Conservation (phyloP, 2,888 invertebrate species). For the Ormyrus pomaceus region DNA sequence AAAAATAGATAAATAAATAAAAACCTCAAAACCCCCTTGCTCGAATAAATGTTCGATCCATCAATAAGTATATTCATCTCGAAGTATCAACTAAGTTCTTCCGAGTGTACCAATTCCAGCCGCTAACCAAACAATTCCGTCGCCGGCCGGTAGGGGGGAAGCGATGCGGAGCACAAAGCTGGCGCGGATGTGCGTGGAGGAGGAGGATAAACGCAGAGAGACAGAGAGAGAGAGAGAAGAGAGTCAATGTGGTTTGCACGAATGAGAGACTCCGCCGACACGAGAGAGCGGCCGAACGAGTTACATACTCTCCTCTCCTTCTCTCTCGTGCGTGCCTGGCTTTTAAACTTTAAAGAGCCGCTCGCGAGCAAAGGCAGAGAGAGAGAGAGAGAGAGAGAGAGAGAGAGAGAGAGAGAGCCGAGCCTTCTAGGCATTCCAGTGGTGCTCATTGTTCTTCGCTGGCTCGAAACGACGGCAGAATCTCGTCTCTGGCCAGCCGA, state of each 20-base stretch:
- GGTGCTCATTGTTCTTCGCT: conserved; percentile 64
- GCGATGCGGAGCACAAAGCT: background rate
- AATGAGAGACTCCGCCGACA: conserved; percentile 16
- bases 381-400: background rate
- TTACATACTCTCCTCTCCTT: conserved; percentile 21
- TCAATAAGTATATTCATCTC: background rate
- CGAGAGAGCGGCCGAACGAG: conserved; percentile 15
- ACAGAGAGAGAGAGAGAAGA: conserved; percentile 17
- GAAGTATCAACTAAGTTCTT: background rate
- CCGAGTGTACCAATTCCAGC: background rate
- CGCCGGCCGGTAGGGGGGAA: background rate
- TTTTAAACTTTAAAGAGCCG: conserved; percentile 75
- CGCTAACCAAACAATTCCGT: background rate
- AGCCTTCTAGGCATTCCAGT: conserved; percentile 65
- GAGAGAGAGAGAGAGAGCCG: conserved; percentile 6
- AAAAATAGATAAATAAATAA: too few relatives aligned
- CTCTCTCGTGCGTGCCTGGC: conserved; percentile 62
- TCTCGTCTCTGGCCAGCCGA: too few relatives aligned
- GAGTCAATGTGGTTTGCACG: conserved; percentile 20
- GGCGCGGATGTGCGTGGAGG: conserved; percentile 3
- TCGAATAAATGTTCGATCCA: too few relatives aligned
- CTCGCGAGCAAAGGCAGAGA: conserved; percentile 21
- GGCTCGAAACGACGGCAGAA: conserved; percentile 22
- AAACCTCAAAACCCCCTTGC: too few relatives aligned
- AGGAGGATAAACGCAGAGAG: conserved; percentile 15